Percentiles rank a stretch among this genome's conserved stretches.
phyloP scores from a whole-genome alignment of 2,113 vertebrate species.

The Nothoprocta perdicaria region DNA sequence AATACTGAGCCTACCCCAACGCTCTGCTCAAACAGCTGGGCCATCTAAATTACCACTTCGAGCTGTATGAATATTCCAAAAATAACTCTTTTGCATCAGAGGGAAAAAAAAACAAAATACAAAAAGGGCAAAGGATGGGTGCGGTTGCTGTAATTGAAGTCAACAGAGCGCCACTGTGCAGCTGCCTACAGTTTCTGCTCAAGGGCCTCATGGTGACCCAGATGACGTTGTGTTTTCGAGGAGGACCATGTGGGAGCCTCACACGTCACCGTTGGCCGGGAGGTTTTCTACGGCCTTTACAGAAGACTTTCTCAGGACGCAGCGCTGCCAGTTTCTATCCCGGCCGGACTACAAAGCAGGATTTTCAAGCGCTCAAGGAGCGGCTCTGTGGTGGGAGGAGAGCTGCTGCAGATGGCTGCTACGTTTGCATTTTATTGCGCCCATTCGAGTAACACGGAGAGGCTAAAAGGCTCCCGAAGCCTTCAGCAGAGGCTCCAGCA shows the following conservation, averaged over 20 bases:
- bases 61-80: not conserved
- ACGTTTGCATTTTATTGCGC: not conserved
- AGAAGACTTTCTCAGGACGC: not conserved
- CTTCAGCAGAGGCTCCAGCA: not conserved
- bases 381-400: not conserved
- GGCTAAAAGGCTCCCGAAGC: not conserved
- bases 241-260: not conserved
- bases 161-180: not conserved
- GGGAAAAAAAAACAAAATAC: not conserved
- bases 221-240: not conserved
- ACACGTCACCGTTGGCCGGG: not conserved
- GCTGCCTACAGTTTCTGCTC: not conserved
- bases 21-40: slow-evolving; percentile 56
- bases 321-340: not conserved
- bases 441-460: not conserved
- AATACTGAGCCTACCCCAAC: slow-evolving; percentile 13
- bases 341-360: not conserved
- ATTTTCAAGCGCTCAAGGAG: not conserved
- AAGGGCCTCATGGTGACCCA: not conserved
- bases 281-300: not conserved
- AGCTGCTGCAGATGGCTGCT: not conserved
- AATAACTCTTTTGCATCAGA: not conserved
- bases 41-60: slow-evolving; percentile 38
- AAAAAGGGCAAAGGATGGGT: not conserved
- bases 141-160: slow-evolving; percentile 27